Base-by-base conservation (phyloP, 2,888 invertebrate genomes). In the Phoenoteleia sp. region DNA sequence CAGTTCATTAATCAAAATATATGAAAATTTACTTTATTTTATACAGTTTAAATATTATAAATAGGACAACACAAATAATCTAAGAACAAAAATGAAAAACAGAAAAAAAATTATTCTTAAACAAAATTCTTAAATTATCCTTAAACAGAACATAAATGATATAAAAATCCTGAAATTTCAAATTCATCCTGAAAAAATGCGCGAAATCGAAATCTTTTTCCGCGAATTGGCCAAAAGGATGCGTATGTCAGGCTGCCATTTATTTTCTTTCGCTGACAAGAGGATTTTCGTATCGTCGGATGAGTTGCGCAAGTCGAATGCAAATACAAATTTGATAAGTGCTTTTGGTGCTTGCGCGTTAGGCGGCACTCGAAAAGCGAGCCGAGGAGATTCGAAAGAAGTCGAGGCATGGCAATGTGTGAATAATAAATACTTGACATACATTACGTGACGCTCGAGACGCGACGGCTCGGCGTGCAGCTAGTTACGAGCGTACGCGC, bases 351-450 rank as follows among this genome's bases (percentile, higher is more conserved):
- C 60, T 56, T n/a, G 66, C 58, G 19, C 62, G 62, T 42, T 29
- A 64, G 74, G 47, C 25, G 52, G 27, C 19, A 27, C 42, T 45
- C 13, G 47, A 58, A 58, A 76, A 39, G 54, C 15, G 29, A 67
- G 45, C 60, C 27, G 67, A n/a, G 66, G 36, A 64, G 64, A 82
- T 77, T 60, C 36, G 47, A 74, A 60, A 76, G 47, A 71, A 64
- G 71, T 27, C 60, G 60, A 67, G 54, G 54, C 58, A 39, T 15
- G 66, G 81, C 69, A 52, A 81, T 81, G 71, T 54, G 80, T 72
- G 79, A 79, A 82, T 85, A 75, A 85, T 76, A 76, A 85, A 81
- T 85, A 80, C 82, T 82, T 81, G 82, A 82, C 81, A 85, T 62
- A 82, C 80, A 81, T 85, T 72, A 77, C 60, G 76, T 36, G 81